Base-by-base conservation (phyloP, 1,140 invertebrate genomes). In the Drosophila insularis region DNA sequence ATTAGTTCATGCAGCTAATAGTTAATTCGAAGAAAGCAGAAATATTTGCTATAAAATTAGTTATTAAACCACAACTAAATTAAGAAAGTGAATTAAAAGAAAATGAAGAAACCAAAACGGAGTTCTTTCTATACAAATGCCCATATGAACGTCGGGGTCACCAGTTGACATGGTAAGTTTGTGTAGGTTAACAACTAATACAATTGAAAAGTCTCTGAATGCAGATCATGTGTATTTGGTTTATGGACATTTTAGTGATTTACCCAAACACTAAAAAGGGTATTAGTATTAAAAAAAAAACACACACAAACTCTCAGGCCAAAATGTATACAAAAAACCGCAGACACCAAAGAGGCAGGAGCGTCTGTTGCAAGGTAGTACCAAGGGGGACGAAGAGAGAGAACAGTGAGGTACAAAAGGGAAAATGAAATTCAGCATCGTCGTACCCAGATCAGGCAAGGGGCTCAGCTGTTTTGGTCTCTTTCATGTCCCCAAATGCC, bases 401-500 rank as follows among this genome's bases (percentile, higher is more conserved):
- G 5, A 27, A 27, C 35, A 37, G 35, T 37, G 11, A 37, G 35
- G 35, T 37, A 55, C 62, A 72, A 37, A 43, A 58, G 19, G 40
- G 43, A 64, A 58, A 58, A 64, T 11, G 61, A 66, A 67, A 37
- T 55, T 37, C 59, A 62, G 60, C 74, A 61, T 66, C 71, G 62
- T 65, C 71, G 68, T 65, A 68, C 67, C 61, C 65, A 14, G 61
- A 72, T 54, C 59, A 35, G 35, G 10, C 40, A 32, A 56, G 54
- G 50, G 58, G 54, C 82, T 86, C 79, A 87, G 75, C 75, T 87
- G 82, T 87, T 77, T 11, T 56, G 64, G 67, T 58, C 65, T 40
- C 64, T 74, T 10, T 37, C 63, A 4, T 86, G 82, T 87, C 82
- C 82, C 82, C 79, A 82, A 87, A 89, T 89, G 82, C 61, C 82